These are phyloP conservation scores for Drosophila melanica DNA, from an alignment of 1,140 invertebrate genomes.

Conservation along the genomic window DNA sequence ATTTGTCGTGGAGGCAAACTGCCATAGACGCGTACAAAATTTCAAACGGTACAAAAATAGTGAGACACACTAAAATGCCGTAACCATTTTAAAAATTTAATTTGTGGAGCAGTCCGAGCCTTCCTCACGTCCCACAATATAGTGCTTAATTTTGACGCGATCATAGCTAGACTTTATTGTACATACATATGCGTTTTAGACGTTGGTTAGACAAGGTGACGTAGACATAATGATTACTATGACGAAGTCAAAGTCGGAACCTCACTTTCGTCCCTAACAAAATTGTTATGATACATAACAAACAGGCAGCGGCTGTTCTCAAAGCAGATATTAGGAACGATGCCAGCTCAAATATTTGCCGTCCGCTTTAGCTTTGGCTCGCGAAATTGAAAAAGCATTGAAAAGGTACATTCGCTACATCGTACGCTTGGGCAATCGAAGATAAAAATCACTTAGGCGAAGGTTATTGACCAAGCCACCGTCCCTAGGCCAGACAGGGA, in stretches of 20 bases:
- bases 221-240: neutral
- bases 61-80: neutral
- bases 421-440: neutral
- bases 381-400: conserved; percentile 6
- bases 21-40: neutral
- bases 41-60: too few species aligned
- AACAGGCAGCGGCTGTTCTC: neutral
- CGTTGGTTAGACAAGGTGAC: neutral
- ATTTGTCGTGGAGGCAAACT: neutral
- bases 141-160: neutral
- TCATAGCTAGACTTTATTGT: neutral
- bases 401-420: conserved; percentile 1
- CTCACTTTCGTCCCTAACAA: neutral
- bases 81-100: neutral
- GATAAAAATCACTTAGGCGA: neutral
- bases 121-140: neutral
- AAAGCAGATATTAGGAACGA: neutral
- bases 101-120: neutral
- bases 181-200: neutral
- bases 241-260: neutral
- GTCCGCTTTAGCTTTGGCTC: conserved; percentile 9
- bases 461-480: neutral
- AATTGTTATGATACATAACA: neutral
- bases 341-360: neutral
- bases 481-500: too few species aligned